phyloP scores from a whole-genome alignment of 2,797 vertebrate genomes.

The Alosa sapidissima region DNA sequence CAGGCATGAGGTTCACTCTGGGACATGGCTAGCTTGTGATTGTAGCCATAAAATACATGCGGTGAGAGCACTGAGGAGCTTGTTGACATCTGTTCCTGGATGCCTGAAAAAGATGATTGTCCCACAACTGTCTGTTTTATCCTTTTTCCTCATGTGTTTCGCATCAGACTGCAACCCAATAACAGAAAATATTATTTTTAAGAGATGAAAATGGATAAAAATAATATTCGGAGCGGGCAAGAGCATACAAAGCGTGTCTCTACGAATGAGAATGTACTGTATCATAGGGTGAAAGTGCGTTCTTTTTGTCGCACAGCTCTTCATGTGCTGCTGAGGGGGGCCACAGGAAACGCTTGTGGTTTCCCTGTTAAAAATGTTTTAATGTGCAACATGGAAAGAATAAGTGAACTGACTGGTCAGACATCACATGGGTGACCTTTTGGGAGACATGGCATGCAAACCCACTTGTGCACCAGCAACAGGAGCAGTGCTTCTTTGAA shows the following conservation, averaged over 20 bases:
- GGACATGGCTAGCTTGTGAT: slow-evolving; percentile 26
- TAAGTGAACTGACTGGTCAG: slow-evolving; percentile 31
- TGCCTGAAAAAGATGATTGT: slow-evolving; percentile 32
- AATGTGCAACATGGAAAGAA: slow-evolving; percentile 43
- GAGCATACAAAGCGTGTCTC: background rate
- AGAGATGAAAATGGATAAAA: background rate
- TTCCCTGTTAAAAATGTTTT: slow-evolving; percentile 44
- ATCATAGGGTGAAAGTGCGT: background rate
- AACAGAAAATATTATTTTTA: background rate
- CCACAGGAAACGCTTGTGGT: slow-evolving; percentile 38
- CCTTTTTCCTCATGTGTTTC: slow-evolving; percentile 46
- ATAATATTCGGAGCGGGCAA: background rate
- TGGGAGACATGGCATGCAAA: slow-evolving; percentile 25
- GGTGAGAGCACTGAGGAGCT: slow-evolving; percentile 11
- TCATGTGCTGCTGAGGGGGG: slow-evolving; percentile 7
- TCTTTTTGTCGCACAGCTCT: background rate
- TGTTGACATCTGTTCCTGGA: slow-evolving; percentile 47
- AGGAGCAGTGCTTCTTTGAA: background rate
- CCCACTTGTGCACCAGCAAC: background rate
- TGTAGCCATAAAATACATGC: slow-evolving; percentile 28
- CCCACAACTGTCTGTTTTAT: slow-evolving; percentile 47
- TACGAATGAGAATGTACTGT: background rate
- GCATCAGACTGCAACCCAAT: slow-evolving; percentile 28
- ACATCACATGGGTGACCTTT: slow-evolving; percentile 41
- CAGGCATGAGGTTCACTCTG: slow-evolving; percentile 7